Percentiles rank a stretch among this genome's conserved stretches.
These are phyloP conservation scores for Eupsilia transversa DNA, from an alignment of 2,888 invertebrate species.

Conservation along the genomic window DNA sequence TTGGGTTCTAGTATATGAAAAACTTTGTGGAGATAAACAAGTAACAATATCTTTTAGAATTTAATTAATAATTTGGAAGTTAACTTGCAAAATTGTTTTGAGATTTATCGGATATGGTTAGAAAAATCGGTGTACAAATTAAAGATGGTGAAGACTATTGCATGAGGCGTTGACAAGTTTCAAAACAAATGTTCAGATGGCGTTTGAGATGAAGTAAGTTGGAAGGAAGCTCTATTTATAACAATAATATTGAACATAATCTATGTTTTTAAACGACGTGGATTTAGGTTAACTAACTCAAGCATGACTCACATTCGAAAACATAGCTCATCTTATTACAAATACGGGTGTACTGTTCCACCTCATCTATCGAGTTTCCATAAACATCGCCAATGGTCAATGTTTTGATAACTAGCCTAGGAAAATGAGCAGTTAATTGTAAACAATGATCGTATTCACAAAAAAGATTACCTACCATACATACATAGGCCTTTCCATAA, in stretches of 20 bases:
- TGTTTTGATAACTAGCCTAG: slow-evolving; percentile 53
- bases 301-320: slow-evolving; percentile 27
- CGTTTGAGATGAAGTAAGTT: slow-evolving; percentile 2
- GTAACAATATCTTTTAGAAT: background rate
- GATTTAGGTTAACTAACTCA: background rate
- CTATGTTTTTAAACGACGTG: slow-evolving; percentile 33
- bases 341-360: slow-evolving; percentile 25
- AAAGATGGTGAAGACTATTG: background rate
- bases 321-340: slow-evolving; percentile 35
- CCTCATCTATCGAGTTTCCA: slow-evolving; percentile 50
- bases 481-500: background rate
- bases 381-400: slow-evolving; percentile 38
- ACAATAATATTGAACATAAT: slow-evolving; percentile 28
- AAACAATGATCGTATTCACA: slow-evolving; percentile 41
- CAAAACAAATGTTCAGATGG: background rate
- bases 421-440: slow-evolving; percentile 21
- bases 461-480: slow-evolving; percentile 35
- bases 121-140: background rate
- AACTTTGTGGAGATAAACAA: background rate
- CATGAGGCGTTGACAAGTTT: background rate
- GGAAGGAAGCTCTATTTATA: background rate
- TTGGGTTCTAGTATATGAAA: background rate
- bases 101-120: background rate
- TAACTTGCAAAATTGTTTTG: background rate
- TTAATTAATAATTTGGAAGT: background rate